Evolutionary conservation across 2,888 invertebrate genomes (phyloP), one percentile per base, ranked within the genome.

Genomic region (Onchidella celtica): DNA sequence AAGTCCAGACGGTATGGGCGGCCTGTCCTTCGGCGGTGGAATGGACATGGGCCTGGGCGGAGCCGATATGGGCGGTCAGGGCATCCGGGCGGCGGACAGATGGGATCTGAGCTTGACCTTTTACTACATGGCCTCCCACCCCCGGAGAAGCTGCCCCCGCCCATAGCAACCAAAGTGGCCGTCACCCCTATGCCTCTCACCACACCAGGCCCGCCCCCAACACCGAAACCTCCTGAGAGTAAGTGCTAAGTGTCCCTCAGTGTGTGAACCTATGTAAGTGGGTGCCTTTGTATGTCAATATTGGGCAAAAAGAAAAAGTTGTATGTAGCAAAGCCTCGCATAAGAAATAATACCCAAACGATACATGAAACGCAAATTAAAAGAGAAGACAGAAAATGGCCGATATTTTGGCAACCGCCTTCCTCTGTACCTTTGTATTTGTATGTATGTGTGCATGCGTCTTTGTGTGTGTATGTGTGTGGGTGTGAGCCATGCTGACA

Each of bases 151-250:
- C 65, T 65, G 1, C 65, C 65, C 27, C 27, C n/a, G 17, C 65
- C 65, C 65, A 65, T 65, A 27, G 65, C 65, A 2, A 65, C 65
- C 65, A 65, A 65, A 27, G 65, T 65, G 27, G 65, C 65, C 2
- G 11, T 27, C 17, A 65, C 65, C 3, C 65, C 65, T 24, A 2
- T 29, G 11, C 65, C 65, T 3, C 65, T 65, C 27, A 65, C 65
- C 2, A 65, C 65, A 2, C 65, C 3, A 9, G 29, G 27, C 11
- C 65, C 65, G 65, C 6, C 11, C 3, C 29, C 29, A 17, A 65
- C 65, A 17, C 47, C 47, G 47, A 65, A 65, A 27, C 65, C 65
- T 9, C 65, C 65, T 11, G 65, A 65, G 65, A 27, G 65, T 65
- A 29, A 65, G 65, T 65, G 29, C 9, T 11, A 47, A 47, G 47